These are phyloP conservation scores for Drosophila kuntzei DNA, from an alignment of 2,888 invertebrate species.

Conservation along the genomic window DNA sequence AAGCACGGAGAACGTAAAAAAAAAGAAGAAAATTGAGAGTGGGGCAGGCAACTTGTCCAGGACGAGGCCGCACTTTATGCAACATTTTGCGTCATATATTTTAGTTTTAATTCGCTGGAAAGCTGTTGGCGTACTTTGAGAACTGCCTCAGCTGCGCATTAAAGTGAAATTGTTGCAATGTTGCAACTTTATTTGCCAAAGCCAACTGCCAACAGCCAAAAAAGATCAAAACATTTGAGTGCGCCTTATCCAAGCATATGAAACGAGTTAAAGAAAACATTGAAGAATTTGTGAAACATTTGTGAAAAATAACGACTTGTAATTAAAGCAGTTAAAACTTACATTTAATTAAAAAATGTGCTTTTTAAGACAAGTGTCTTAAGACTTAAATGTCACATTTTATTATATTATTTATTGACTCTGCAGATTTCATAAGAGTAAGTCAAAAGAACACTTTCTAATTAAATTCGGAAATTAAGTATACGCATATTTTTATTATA, in stretches of 20 bases:
- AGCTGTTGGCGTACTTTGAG: conserved; percentile 43
- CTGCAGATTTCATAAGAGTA: too few species aligned
- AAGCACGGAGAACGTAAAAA: neutral
- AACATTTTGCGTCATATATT: conserved; percentile 56
- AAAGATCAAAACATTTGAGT: conserved; percentile 1
- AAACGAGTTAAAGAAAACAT: conserved; percentile 1
- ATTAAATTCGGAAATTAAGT: neutral
- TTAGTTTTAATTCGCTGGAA: conserved; percentile 52
- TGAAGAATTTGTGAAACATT: neutral
- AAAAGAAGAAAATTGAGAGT: too few species aligned
- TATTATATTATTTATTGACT: neutral
- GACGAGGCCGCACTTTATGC: conserved; percentile 45
- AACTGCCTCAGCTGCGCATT: conserved; percentile 38
- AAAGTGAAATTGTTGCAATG: conserved; percentile 51
- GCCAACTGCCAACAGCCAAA: neutral
- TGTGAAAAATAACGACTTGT: neutral
- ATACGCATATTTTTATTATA: neutral
- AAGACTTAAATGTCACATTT: neutral
- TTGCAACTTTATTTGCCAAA: conserved; percentile 25
- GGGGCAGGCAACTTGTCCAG: conserved; percentile 13
- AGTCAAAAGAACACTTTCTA: too few species aligned
- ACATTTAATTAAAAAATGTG: neutral
- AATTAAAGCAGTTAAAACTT: neutral
- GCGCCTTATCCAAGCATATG: neutral
- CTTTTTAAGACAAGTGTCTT: neutral